Evolutionary conservation across 2,113 vertebrate species (phyloP), one percentile per base, ranked within the genome.

Genomic region (Hemiprocne comata): DNA sequence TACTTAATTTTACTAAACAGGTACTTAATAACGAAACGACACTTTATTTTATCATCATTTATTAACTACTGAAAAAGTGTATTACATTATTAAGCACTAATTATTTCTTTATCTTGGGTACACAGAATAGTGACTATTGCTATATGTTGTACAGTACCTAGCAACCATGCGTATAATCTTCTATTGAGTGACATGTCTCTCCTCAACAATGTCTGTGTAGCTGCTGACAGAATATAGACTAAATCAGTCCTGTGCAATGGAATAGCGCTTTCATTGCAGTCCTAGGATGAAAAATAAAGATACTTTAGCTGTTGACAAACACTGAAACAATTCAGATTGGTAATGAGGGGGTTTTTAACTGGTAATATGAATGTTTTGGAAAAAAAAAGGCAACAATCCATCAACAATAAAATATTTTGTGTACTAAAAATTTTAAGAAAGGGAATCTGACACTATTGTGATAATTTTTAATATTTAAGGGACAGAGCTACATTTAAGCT

Each of bases 121-220:
- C 20, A 11, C 31, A 79, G 42, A 64, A 28, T 3, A 36, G 0
- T 28, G 65, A n/a, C 24, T n/a, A 34, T 10, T 8, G 46, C 48
- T 60, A 25, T n/a, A 42, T 54, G 58, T 57, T 55, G 28, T 5
- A 42, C 46, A 58, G 90, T 97, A 99, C 99, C 99, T 96, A 99
- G 98, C 24, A 99, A 93, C 99, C 99, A 99, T 1, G 99, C 99
- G 5, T 99, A 99, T 33, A 99, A 98, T 51, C 99, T 98, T 95
- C 99, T 98, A 91, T 99, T 99, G 33, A 99, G 98, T 57, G 99
- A 99, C 99, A 99, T 99, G 95, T 99, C 99, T 97, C 99, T 98
- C 78, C 99, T 98, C 91, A 99, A 98, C 31, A 99, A 97, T 0
- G 99, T 99, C 81, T 99, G 99, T 3, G 97, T 97, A 46, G 99